Base-by-base conservation (phyloP, 2,113 vertebrate genomes). In the Microtus pennsylvanicus region DNA sequence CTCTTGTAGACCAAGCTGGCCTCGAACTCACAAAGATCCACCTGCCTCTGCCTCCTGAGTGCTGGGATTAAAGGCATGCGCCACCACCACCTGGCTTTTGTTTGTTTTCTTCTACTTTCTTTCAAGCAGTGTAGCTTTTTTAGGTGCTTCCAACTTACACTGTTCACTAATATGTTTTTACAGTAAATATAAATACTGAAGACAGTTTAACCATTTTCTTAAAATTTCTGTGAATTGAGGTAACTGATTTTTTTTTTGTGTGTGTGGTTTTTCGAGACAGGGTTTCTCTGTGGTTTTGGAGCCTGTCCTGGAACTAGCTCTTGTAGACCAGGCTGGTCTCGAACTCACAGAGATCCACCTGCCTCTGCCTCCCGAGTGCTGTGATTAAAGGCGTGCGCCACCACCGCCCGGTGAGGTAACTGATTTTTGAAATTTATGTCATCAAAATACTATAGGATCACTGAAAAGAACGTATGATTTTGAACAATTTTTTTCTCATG, bases 351-450 rank as follows among this genome's bases (percentile, higher is more conserved):
- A 42, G 42, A 42, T 42, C 42, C 42, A 3, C 4, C 42, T 42
- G 42, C 42, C 42, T 42, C 42, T 42, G 42, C 42, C 42, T 42
- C 42, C 42, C 42, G 4, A 42, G 42, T 42, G 42, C 42, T 42
- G 42, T 3, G 42, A 42, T 42, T 42, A 42, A 42, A 42, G 42
- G 42, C 42, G 42, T 42, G 42, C 3, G 42, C 42, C 42, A 42
- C 42, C 42, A 42, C 42, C 42, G 42, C 42, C 42, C 42, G 42
- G 42, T 3, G 65, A n/a, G 30, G 17, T 61, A 70, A 42, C 50
- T 95, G 63, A 69, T 90, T 26, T 90, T 92, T 95, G 55, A 95
- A 82, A 58, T 47, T 63, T 85, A 14, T 82, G 19, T 77, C 72
- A 65, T 52, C 80, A 92, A 86, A 61, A 47, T 76, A 8, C 61